phyloP scores from a whole-genome alignment of 2,888 invertebrate species.

The Rhogogaster chlorosoma region DNA sequence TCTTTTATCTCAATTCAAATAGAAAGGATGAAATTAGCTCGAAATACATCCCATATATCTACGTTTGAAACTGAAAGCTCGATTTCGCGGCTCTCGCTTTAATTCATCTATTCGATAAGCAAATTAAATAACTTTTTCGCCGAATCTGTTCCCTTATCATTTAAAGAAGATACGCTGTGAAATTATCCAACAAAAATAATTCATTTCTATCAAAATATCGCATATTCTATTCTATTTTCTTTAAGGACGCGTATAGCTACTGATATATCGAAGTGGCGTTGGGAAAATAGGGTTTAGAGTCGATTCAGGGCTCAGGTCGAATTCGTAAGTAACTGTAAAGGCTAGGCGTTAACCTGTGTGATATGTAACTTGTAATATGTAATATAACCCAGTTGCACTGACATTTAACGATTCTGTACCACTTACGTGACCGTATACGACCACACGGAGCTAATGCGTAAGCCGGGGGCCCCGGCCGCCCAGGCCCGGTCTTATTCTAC shows the following conservation, averaged over 20 bases:
- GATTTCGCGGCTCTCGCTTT: neutral
- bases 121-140: neutral
- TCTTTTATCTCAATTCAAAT: no score
- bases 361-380: conserved; percentile 48
- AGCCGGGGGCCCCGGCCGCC: conserved; percentile 6
- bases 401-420: conserved; percentile 52
- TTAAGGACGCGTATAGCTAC: neutral
- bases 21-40: neutral
- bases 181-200: neutral
- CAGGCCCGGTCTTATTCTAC: conserved; percentile 30
- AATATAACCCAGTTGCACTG: conserved; percentile 51
- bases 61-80: neutral
- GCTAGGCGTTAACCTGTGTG: conserved; percentile 36
- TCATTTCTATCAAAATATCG: neutral
- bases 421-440: conserved; percentile 41
- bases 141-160: neutral
- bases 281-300: neutral
- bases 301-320: neutral
- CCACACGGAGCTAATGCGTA: conserved; percentile 33
- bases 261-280: neutral
- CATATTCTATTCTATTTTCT: neutral
- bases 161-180: neutral
- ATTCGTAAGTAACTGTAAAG: conserved; percentile 35
- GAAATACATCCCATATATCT: neutral
- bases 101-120: neutral